Percentiles rank a stretch among this genome's conserved stretches.
These are phyloP conservation scores for Diuraphis noxia DNA, from an alignment of 1,140 invertebrate species.

Conservation along the genomic window DNA sequence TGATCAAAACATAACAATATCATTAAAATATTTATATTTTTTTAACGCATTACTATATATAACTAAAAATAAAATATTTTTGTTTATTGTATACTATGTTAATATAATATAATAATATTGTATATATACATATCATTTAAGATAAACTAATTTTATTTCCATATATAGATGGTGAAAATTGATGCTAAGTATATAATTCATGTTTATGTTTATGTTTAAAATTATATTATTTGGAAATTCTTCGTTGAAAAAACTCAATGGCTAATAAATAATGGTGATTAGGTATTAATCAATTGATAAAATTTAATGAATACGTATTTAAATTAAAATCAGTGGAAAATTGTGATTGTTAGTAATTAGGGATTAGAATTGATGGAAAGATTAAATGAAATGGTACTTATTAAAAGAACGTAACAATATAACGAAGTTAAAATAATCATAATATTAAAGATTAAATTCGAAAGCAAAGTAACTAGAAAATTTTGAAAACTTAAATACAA, in stretches of 20 bases:
- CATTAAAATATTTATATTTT: too few relatives aligned
- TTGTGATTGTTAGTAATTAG: conserved; percentile 8
- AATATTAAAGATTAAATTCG: neutral
- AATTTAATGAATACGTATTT: neutral
- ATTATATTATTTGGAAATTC: too few relatives aligned
- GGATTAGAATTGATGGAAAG: neutral
- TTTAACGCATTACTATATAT: neutral
- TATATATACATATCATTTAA: too few relatives aligned
- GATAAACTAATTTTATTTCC: neutral
- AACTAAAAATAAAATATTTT: too few relatives aligned
- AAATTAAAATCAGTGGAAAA: neutral
- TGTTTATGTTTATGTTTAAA: too few relatives aligned
- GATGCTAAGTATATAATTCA: neutral
- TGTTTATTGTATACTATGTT: too few relatives aligned
- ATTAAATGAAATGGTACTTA: neutral
- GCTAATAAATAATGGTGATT: neutral
- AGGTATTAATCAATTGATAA: neutral
- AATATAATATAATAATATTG: too few relatives aligned
- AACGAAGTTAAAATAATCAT: neutral
- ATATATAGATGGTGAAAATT: neutral
- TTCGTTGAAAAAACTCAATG: too few relatives aligned
- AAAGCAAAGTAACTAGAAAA: neutral
- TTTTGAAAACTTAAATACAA: neutral
- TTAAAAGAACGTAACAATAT: neutral
- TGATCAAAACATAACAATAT: neutral